phyloP scores from a whole-genome alignment of 2,888 invertebrate genomes.

The Pyrocoelia pectoralis region DNA sequence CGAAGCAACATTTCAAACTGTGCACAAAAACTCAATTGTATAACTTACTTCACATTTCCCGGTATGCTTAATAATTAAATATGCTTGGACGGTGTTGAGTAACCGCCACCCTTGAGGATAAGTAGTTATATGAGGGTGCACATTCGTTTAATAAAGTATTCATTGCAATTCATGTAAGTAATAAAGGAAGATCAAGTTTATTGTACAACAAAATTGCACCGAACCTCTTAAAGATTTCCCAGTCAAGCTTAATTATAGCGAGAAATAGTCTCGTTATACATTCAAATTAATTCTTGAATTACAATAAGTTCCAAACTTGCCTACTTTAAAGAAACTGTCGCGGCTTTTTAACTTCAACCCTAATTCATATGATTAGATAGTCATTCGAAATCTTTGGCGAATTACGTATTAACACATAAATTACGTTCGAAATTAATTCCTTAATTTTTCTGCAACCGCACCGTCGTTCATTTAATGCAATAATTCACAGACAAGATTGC shows the following conservation, averaged over 20 bases:
- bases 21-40: too few species aligned
- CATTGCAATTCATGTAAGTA: background rate
- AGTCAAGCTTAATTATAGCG: conserved; percentile 14
- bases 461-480: conserved; percentile 12
- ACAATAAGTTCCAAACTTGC: conserved; percentile 7
- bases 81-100: too few species aligned
- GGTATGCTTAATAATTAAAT: too few species aligned
- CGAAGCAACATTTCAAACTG: too few species aligned
- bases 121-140: background rate
- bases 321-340: background rate
- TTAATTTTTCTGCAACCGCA: conserved; percentile 19
- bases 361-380: background rate
- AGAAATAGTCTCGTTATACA: conserved; percentile 20
- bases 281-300: conserved; percentile 26
- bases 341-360: background rate
- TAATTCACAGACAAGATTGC: conserved; percentile 36
- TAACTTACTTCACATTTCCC: too few species aligned
- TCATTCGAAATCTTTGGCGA: background rate
- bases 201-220: background rate
- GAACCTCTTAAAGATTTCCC: conserved; percentile 4
- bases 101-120: too few species aligned
- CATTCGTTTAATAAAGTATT: background rate
- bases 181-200: background rate
- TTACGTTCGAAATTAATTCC: background rate
- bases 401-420: background rate